Conservation (phyloP, 2,113 vertebrate species). For the Parus major region DNA sequence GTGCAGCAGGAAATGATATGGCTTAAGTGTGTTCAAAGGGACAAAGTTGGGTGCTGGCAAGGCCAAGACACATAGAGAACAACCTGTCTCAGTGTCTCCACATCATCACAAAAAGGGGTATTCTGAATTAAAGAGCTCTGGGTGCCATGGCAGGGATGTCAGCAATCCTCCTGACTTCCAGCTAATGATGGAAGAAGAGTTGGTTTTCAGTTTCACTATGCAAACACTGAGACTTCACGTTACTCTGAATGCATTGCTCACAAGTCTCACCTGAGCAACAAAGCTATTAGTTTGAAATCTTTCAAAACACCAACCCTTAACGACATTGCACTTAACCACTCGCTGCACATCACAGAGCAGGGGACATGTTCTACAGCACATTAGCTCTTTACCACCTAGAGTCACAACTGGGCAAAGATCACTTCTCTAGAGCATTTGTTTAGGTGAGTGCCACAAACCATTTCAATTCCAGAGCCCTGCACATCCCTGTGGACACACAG, state of each 20-base stretch:
- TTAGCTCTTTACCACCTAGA: neutral
- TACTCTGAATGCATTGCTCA: neutral
- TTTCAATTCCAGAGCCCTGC: neutral
- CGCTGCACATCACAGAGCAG: neutral
- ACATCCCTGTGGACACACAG: neutral
- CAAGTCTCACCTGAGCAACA: neutral
- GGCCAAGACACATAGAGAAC: neutral
- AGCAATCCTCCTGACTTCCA: neutral
- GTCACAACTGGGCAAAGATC: neutral
- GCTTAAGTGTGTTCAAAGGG: slow-evolving; percentile 23
- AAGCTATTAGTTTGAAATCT: neutral
- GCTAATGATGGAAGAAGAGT: neutral
- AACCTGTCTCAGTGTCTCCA: neutral
- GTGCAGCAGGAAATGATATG: slow-evolving; percentile 43
- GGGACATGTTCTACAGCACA: neutral
- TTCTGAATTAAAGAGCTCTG: neutral
- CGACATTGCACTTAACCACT: neutral
- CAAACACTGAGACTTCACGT: neutral
- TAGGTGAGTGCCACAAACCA: neutral
- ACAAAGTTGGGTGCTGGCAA: slow-evolving; percentile 23
- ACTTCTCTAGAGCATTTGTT: neutral
- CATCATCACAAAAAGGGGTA: neutral
- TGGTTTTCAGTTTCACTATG: neutral
- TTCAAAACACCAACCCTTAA: neutral
- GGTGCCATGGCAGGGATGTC: neutral